A percentile compares a stretch with the other conserved stretches of the same genome.
phyloP scores from a whole-genome alignment of 2,113 vertebrate species.

The Sitta europaea region DNA sequence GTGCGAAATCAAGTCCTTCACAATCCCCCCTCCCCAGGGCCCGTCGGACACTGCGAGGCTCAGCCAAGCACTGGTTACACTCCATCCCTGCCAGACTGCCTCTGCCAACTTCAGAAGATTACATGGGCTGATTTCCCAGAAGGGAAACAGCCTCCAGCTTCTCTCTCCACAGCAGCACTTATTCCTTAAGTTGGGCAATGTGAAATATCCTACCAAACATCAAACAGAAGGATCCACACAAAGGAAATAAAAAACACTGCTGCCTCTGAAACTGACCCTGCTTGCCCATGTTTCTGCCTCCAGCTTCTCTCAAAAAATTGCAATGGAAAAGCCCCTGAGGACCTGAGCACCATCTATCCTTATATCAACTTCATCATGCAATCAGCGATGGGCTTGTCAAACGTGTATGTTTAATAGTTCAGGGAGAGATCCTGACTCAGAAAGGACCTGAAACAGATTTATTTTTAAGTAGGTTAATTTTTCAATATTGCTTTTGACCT shows the following conservation, averaged over 20 bases:
- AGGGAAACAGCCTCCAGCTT: constrained; percentile 12
- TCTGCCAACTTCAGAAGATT: background rate
- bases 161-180: background rate
- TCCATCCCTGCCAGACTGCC: background rate
- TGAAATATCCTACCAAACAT: background rate
- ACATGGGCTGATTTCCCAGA: constrained; percentile 32
- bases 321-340: background rate
- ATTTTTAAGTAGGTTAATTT: background rate
- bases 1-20: background rate
- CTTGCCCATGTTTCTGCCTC: background rate
- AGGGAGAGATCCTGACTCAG: background rate
- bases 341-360: background rate
- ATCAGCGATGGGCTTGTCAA: background rate
- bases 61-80: background rate
- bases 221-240: background rate
- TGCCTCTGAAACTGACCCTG: background rate
- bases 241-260: background rate
- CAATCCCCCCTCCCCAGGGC: background rate
- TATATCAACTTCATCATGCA: background rate
- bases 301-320: background rate
- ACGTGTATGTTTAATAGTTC: background rate
- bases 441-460: background rate
- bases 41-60: background rate
- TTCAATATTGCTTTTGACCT: background rate
- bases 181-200: background rate